These are phyloP conservation scores for Enteromius fasciolatus DNA, from an alignment of 2,797 vertebrate species.

Conservation along the genomic window DNA sequence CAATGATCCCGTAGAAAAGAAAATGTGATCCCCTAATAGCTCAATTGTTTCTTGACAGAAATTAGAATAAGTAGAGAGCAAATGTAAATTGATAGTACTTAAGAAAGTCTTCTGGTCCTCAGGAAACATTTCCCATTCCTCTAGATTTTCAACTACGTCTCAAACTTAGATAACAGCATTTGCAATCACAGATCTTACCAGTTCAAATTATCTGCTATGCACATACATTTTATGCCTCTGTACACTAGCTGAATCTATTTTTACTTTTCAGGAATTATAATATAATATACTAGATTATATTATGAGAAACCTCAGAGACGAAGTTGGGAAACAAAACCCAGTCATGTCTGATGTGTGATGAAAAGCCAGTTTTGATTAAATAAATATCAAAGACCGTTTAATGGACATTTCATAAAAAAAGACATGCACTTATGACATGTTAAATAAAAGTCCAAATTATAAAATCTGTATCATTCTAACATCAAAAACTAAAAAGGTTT, in stretches of 20 bases:
- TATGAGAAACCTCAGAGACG: not conserved
- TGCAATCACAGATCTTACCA: not conserved
- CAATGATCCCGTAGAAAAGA: not conserved
- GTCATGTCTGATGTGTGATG: not conserved
- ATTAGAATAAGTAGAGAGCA: not conserved
- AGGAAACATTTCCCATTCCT: not conserved
- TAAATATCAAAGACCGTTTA: not conserved
- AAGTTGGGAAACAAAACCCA: not conserved
- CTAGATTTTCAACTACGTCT: not conserved
- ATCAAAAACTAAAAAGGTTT: constrained; percentile 5
- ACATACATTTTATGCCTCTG: not conserved
- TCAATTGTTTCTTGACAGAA: constrained; percentile 7
- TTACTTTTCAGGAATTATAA: not conserved
- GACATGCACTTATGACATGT: not conserved
- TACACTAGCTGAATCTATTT: not conserved
- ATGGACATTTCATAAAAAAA: not conserved
- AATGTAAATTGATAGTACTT: not conserved
- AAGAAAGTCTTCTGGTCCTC: not conserved
- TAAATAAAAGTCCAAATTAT: not conserved
- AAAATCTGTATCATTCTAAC: not conserved
- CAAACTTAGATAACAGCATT: not conserved
- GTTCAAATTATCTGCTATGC: not conserved
- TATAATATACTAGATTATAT: too few relatives aligned
- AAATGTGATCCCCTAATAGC: not conserved
- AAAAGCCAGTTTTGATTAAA: constrained; percentile 14